Conservation (phyloP, 2,888 invertebrate species). For the Xestia c-nigrum region DNA sequence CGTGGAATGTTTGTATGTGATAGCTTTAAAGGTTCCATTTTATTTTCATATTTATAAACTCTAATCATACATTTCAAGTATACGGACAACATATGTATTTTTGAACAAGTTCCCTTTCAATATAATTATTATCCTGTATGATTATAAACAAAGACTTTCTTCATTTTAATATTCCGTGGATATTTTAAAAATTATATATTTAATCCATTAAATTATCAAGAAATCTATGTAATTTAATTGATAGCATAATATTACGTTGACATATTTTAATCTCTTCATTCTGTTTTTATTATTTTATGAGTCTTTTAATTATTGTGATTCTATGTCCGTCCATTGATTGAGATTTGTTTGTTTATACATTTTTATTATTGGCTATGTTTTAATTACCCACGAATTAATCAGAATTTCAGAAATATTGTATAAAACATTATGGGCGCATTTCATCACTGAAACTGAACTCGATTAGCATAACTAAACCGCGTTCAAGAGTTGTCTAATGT, state of each 20-base stretch:
- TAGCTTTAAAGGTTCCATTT: slow-evolving; percentile 67
- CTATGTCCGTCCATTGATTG: slow-evolving; percentile 69
- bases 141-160: neutral
- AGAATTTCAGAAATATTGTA: slow-evolving; percentile 10
- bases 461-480: neutral
- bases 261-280: slow-evolving; percentile 12
- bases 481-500: neutral
- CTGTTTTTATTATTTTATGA: slow-evolving; percentile 39
- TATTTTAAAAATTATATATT: neutral
- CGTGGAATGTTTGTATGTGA: slow-evolving; percentile 58
- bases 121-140: neutral
- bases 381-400: slow-evolving; percentile 6
- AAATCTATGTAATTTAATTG: neutral
- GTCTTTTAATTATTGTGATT: slow-evolving; percentile 67
- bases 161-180: neutral
- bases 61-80: slow-evolving; percentile 28
- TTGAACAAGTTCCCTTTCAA: slow-evolving; percentile 13
- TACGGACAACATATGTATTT: slow-evolving; percentile 14
- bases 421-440: neutral
- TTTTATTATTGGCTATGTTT: slow-evolving; percentile 48
- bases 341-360: slow-evolving; percentile 49
- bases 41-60: slow-evolving; percentile 33
- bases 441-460: neutral
- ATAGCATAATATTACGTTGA: slow-evolving; percentile 32
- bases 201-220: neutral